Evolutionary conservation across 2,113 vertebrate species (phyloP).

Genomic region (Tapirus terrestris): DNA sequence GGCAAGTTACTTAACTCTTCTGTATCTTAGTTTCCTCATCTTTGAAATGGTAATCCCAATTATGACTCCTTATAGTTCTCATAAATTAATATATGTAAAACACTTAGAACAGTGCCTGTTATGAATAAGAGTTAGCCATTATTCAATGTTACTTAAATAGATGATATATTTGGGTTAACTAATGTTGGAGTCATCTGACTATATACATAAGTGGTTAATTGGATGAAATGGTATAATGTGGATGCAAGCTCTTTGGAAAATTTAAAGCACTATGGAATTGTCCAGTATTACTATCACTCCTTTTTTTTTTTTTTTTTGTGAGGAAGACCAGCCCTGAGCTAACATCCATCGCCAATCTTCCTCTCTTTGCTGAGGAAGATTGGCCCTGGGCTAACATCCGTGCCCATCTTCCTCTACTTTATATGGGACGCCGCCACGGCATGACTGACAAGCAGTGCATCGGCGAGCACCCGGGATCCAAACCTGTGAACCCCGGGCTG

Average conservation of each 20-base stretch:
- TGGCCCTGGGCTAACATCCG: too few species aligned
- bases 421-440: too few species aligned
- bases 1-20: slow-evolving; percentile 14
- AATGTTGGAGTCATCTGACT: slow-evolving; percentile 57
- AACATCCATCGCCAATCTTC: too few species aligned
- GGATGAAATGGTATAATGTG: neutral
- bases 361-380: too few species aligned
- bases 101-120: slow-evolving; percentile 25
- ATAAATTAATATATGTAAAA: slow-evolving; percentile 43
- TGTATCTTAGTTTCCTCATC: slow-evolving; percentile 24
- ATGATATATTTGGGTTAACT: slow-evolving; percentile 45
- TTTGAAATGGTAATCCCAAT: slow-evolving; percentile 28
- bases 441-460: too few species aligned
- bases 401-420: too few species aligned
- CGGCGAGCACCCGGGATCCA: too few species aligned
- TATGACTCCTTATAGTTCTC: neutral
- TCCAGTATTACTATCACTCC: neutral
- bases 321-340: too few species aligned
- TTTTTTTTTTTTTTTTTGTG: too few species aligned
- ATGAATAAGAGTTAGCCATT: slow-evolving; percentile 37
- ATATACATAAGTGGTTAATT: slow-evolving; percentile 43
- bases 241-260: slow-evolving; percentile 11
- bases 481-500: too few species aligned
- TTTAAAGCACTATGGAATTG: neutral
- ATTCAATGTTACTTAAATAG: slow-evolving; percentile 39